Conservation (phyloP, 2,797 vertebrate species). For the Cichlasoma orientale region DNA sequence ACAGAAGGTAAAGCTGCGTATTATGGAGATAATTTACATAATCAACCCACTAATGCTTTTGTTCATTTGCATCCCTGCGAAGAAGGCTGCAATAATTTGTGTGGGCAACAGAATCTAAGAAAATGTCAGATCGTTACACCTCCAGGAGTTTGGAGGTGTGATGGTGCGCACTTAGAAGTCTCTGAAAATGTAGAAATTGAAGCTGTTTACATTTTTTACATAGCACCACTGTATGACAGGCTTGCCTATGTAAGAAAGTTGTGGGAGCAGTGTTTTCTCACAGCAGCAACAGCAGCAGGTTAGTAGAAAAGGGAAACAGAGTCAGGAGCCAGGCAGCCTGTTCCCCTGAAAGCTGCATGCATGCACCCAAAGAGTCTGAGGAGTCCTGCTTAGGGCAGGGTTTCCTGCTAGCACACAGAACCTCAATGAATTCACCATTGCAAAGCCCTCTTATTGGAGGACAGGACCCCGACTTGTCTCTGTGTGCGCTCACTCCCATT, state of each 20-base stretch:
- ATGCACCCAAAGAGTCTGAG: conserved; percentile 36
- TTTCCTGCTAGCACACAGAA: conserved; percentile 73
- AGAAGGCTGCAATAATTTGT: background rate
- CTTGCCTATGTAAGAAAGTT: background rate
- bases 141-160: background rate
- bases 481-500: conserved; percentile 48
- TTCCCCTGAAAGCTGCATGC: conserved; percentile 27
- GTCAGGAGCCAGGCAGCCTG: conserved; percentile 21
- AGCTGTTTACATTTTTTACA: conserved; percentile 12
- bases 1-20: background rate
- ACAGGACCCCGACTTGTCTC: conserved; percentile 67
- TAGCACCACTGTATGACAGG: background rate
- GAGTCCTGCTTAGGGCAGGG: conserved; percentile 69
- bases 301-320: conserved; percentile 58
- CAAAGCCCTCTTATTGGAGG: conserved; percentile 55
- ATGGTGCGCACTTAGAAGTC: background rate
- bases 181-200: background rate
- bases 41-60: background rate
- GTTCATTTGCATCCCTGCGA: background rate
- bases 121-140: background rate
- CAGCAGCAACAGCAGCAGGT: conserved; percentile 20
- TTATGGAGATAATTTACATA: background rate
- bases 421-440: conserved; percentile 72
- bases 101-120: background rate
- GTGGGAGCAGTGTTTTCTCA: conserved; percentile 20